A percentile compares a stretch with the other conserved stretches of the same genome.
Conservation (phyloP, 2,797 vertebrate genomes). For the Danio tinwini region DNA sequence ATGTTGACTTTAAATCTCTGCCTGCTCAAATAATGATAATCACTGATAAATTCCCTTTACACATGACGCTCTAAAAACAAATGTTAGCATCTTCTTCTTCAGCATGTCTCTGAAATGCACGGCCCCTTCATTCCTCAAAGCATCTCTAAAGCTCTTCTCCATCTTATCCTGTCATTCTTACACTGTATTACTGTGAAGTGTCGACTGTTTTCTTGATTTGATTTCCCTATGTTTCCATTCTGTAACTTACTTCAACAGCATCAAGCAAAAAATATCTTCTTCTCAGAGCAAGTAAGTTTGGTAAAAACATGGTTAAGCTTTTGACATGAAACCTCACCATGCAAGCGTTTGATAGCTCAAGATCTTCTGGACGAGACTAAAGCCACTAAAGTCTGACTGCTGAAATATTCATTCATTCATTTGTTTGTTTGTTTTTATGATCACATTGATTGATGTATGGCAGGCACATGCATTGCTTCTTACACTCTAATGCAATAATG, state of each 20-base stretch:
- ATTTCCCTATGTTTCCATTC: constrained; percentile 80
- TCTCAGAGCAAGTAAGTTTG: constrained; percentile 96
- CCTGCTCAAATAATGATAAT: constrained; percentile 17
- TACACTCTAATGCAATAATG: constrained; percentile 48
- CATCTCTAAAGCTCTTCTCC: not conserved
- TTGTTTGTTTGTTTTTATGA: constrained; percentile 11
- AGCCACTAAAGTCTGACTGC: constrained; percentile 57
- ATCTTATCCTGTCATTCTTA: not conserved
- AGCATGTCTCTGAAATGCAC: constrained; percentile 55
- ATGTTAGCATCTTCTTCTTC: constrained; percentile 15
- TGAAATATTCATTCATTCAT: constrained; percentile 37
- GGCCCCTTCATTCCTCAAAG: constrained; percentile 23
- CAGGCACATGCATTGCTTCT: constrained; percentile 73
- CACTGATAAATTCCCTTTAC: too few relatives aligned
- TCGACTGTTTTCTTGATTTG: constrained; percentile 66
- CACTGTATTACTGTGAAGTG: constrained; percentile 2
- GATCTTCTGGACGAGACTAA: constrained; percentile 79
- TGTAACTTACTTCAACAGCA: constrained; percentile 91
- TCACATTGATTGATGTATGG: constrained; percentile 62
- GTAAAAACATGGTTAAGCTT: constrained; percentile 82
- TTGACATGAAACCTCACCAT: constrained; percentile 86
- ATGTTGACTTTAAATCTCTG: constrained; percentile 42
- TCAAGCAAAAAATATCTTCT: constrained; percentile 98
- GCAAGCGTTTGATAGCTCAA: constrained; percentile 79
- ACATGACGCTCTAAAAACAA: not conserved